Evolutionary conservation across 2,113 vertebrate genomes (phyloP).

Genomic region (Diphyllodes magnificus): DNA sequence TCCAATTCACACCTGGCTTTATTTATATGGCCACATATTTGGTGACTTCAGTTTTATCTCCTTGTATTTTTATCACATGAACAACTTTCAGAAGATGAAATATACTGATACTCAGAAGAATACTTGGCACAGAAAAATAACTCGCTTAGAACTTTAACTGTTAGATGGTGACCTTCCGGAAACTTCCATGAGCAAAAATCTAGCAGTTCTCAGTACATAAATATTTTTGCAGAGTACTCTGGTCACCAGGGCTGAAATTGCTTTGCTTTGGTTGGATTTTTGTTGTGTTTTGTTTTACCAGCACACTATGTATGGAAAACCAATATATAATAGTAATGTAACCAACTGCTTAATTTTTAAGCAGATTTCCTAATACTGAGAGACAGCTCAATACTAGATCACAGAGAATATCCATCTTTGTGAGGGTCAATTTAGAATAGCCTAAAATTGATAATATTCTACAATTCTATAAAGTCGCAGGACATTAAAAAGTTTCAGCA

Average conservation of each 20-base stretch:
- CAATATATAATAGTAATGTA: not conserved
- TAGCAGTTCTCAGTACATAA: not conserved
- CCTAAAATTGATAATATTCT: not conserved
- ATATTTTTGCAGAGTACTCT: not conserved
- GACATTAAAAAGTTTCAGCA: not conserved
- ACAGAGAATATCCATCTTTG: not conserved
- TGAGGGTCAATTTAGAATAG: not conserved
- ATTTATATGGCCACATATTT: not conserved
- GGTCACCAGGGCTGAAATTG: not conserved
- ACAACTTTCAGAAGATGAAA: not conserved
- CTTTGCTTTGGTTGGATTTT: not conserved
- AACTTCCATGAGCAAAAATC: not conserved
- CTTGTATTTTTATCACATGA: not conserved
- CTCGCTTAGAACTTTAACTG: not conserved
- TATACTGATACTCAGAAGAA: not conserved
- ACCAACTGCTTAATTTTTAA: not conserved
- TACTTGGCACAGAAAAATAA: not conserved
- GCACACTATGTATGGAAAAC: not conserved
- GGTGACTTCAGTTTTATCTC: not conserved
- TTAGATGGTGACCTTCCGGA: not conserved
- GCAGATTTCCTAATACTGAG: not conserved
- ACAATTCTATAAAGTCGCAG: not conserved
- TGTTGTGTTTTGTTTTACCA: not conserved
- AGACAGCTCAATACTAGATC: not conserved
- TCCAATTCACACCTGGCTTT: not conserved